Evolutionary conservation across 1,140 invertebrate genomes (phyloP).

Genomic region (Metaphire vulgaris): DNA sequence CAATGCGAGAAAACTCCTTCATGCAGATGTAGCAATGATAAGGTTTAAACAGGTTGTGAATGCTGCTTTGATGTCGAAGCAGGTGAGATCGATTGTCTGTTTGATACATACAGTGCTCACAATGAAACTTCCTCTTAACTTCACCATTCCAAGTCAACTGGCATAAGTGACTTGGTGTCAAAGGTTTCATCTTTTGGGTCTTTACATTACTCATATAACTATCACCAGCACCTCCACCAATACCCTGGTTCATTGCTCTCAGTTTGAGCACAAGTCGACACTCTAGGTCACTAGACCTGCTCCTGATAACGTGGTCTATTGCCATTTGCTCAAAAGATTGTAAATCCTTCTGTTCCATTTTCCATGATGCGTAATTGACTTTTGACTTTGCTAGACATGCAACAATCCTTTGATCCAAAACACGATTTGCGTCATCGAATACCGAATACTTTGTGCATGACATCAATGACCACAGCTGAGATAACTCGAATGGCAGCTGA

Average conservation of each 20-base stretch:
- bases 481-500: background rate
- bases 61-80: slow-evolving; percentile 9
- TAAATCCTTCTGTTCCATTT: background rate
- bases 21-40: slow-evolving; percentile 23
- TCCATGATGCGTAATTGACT: background rate
- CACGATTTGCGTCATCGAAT: background rate
- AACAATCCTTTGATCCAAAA: background rate
- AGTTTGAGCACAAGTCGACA: background rate
- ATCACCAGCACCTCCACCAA: background rate
- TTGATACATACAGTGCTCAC: slow-evolving; percentile 12
- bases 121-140: slow-evolving; percentile 8
- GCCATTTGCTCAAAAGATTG: background rate
- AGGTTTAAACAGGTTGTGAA: slow-evolving; percentile 10
- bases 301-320: background rate
- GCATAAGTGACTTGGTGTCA: too few relatives aligned
- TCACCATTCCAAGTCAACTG: background rate
- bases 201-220: background rate
- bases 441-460: background rate
- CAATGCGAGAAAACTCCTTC: slow-evolving; percentile 17
- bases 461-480: background rate
- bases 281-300: background rate
- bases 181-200: background rate
- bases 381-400: background rate
- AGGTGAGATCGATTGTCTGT: slow-evolving; percentile 26
- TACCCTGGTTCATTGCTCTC: background rate